Evolutionary conservation across 2,888 invertebrate genomes (phyloP), one percentile per base, ranked within the genome.

Genomic region (Eudasyphora cyanicolor): DNA sequence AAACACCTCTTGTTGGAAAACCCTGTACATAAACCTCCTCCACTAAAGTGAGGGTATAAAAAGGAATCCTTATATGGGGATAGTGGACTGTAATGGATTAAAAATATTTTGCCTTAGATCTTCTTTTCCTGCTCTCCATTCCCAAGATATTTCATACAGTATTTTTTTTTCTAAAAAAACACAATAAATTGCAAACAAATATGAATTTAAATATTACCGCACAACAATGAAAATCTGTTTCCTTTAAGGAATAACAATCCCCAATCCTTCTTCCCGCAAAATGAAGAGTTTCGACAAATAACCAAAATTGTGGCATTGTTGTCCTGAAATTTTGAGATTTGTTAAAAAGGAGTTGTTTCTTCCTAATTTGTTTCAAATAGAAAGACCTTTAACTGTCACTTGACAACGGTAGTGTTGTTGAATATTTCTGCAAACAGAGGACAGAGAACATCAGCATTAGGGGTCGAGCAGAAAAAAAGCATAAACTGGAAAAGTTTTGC

Each of bases 401-500:
- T 76, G 69, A 62, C 69, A 69, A 19, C 73, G 57, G 71, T 76
- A 27, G 42, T n/a, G 14, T 51, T 51, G 21, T 17, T 32, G 14
- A 71, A 62, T 8, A 54, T 24, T 27, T 45, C 45, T 54, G 32
- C 12, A 2, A 45, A 57, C 51, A 32, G n/a, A 60, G 12, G 67
- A 57, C 35, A 57, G n/a, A 60, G 12, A 73, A 57, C 35, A 57
- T 42, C 29, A 27, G 6, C 64, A 35, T 5, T n/a, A n/a, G n/a
- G n/a, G n/a, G n/a, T n/a, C n/a, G 14, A 51, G 4, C 14, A 35
- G 6, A 71, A 76, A 27, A 74, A 74, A 76, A 82, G 78, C 10
- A 54, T 29, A 35, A 80, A 77, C 62, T 76, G 29, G 49, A 76
- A 82, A 79, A 79, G 57, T 82, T 79, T 60, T 79, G 21, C 38